Conservation (phyloP, 2,113 vertebrate species). For the Apodemus speciosus region DNA sequence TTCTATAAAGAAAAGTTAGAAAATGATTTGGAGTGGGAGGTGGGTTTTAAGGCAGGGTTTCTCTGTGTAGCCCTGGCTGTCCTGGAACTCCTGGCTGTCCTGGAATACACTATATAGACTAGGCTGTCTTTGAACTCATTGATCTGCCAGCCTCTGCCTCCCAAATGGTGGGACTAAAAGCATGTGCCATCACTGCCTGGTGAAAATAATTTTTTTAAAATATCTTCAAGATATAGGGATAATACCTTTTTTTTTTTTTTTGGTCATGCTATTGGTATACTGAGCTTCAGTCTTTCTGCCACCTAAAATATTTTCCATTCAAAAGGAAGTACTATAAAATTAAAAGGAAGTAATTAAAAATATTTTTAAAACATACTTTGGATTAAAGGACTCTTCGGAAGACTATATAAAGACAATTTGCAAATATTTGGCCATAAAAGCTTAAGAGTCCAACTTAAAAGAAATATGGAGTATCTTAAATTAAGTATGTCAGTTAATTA, state of each 20-base stretch:
- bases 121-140: neutral
- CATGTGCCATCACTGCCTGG: neutral
- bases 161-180: neutral
- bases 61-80: neutral
- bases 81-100: neutral
- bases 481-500: conserved; percentile 85
- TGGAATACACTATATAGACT: neutral
- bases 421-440: conserved; percentile 45
- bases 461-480: conserved; percentile 76
- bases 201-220: neutral
- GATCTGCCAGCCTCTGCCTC: neutral
- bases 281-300: neutral
- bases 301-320: neutral
- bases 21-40: neutral
- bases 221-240: neutral
- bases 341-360: conserved; percentile 18
- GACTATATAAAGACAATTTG: conserved; percentile 5
- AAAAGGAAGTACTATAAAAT: conserved; percentile 33
- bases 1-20: conserved; percentile 26
- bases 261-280: neutral
- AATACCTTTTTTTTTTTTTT: neutral
- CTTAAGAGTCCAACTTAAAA: neutral
- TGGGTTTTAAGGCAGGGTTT: neutral
- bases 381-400: conserved; percentile 7
- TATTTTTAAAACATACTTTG: conserved; percentile 27